Base-by-base conservation (phyloP, 2,888 invertebrate genomes). In the Trichacis sp. region DNA sequence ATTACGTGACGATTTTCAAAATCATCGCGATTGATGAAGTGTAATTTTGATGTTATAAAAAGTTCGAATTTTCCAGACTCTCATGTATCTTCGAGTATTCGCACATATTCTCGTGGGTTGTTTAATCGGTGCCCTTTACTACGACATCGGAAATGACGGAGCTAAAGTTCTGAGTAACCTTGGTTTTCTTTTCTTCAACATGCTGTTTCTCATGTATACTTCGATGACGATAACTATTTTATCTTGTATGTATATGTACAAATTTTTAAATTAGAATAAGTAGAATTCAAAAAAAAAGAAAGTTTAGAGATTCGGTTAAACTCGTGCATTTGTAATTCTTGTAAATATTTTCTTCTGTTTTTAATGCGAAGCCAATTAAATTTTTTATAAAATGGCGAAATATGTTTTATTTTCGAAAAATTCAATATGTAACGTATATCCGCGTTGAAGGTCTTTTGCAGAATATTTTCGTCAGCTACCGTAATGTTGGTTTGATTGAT, bases 201-300 rank as follows among this genome's bases (percentile, higher is more conserved):
- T 98, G 93, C 88, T 98, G 80, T 98, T 98, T 88, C 90, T 98
- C 71, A 98, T 98, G 96, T 98, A 98, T 88, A 97, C 97, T 0
- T 96, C 98, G n/a, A 96, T 98, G 93, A 98, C 98, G 83, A 97
- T 98, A 77, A 98, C 98, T 45, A 97, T 98, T 79, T 89, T 98
- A 73, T 97, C 98, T 78, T 98, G 96, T 96, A 87, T 91, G 93
- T 89, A 8, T 24, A 24, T 24, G 24, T 3, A 15, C 11, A 14
- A 50, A 46, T 14, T 52, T 46, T 38, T 48, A 4, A 50, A 14
- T 2, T 42, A 45, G 18, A 46, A 46, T 19, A 50, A 11, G 8
- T 9, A 42, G 12, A 42, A 42, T 46, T 18, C 1, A 2, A 19
- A 46, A n/a, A n/a, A n/a, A n/a, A n/a, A n/a, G n/a, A n/a, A n/a